Evolutionary conservation across 2,888 invertebrate genomes (phyloP), one percentile per base, ranked within the genome.

Genomic region (Andrena praecox): DNA sequence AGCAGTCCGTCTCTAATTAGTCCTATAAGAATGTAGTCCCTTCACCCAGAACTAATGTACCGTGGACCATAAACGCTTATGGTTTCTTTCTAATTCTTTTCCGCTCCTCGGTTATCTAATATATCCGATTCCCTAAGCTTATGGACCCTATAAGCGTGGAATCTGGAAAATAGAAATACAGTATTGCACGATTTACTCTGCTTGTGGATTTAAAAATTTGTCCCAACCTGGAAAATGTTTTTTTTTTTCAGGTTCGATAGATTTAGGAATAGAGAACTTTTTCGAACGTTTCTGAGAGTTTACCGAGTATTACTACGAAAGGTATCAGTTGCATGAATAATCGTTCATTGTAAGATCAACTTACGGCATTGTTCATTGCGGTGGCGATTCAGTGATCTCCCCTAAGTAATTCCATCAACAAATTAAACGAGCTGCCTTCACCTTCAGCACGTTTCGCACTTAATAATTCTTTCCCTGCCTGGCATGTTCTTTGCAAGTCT

Each of bases 391-490:
- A 98, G 95, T 98, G 98, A 95, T 98, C 98, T 91, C 99, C 99
- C 91, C 98, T 96, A 85, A 99, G 95, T 80, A 99, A 96, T 95
- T 99, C 99, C 97, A 99, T 98, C 88, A 99, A 96, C 90, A 99
- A 96, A 94, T 99, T 99, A 95, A 99, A 99, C 93, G 97, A 97
- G 80, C 97, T 97, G 77, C 97, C 97, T 91, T 98, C 98, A 42
- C 94, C 94, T 85, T 95, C 95, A 81, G 98, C 98, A 88, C 98
- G 98, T 94, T 98, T 97, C 88, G 96, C 96, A 77, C 96, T 96
- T 89, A 99, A 95, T 96, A 98, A 97, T 94, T 98, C 99, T 94
- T 99, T 99, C 90, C 98, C 98, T 87, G 98, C 97, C 95, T 98
- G 98, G 94, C 99, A 99, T 89, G 99, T 98, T 93, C 99, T 96